These are phyloP conservation scores for Saguinus imperator DNA, from an alignment of 2,113 vertebrate genomes.

Conservation along the genomic window DNA sequence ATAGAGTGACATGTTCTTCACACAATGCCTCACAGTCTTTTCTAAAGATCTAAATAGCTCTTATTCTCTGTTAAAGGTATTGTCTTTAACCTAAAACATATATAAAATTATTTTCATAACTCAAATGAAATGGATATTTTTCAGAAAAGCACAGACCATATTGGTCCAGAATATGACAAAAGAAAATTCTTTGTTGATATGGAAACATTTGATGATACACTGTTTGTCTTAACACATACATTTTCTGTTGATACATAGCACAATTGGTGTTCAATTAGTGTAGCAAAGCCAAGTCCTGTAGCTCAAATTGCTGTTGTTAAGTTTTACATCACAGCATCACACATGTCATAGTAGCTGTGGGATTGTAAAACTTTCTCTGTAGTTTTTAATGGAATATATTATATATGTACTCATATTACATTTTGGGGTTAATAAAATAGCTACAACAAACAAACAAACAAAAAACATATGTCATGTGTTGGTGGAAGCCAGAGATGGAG, in stretches of 20 bases:
- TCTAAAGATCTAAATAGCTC: constrained; percentile 94
- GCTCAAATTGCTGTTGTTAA: background rate
- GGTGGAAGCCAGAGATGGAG: background rate
- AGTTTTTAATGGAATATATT: background rate
- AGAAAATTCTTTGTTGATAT: background rate
- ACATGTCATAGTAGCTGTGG: background rate
- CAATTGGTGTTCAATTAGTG: background rate
- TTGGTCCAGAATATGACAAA: background rate
- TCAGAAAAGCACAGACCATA: background rate
- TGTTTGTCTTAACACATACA: too few relatives aligned
- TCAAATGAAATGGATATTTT: background rate
- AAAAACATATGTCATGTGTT: background rate
- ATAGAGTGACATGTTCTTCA: constrained; percentile 90
- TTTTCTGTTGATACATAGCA: background rate
- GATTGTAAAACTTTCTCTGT: background rate
- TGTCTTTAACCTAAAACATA: constrained; percentile 92
- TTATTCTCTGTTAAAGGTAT: constrained; percentile 93
- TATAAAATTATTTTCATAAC: background rate
- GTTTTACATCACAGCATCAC: background rate
- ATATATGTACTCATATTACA: background rate
- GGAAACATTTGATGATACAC: background rate
- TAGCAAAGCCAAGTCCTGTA: background rate
- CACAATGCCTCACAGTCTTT: constrained; percentile 91
- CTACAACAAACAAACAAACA: too few relatives aligned
- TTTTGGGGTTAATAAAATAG: background rate